Evolutionary conservation across 2,888 invertebrate species (phyloP).

Genomic region (Philereme vetulata): DNA sequence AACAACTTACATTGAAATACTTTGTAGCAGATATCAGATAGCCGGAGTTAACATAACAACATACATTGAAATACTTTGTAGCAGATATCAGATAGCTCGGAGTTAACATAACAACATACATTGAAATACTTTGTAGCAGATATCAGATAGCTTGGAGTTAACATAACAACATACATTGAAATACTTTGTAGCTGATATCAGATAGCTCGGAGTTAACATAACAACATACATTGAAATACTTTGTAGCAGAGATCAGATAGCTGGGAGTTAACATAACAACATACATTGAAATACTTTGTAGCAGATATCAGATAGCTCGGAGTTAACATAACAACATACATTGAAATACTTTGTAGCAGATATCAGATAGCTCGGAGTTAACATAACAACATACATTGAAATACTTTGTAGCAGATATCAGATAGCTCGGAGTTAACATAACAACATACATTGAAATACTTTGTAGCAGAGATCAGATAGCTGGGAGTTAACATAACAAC

Average conservation of each 20-base stretch:
- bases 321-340: slow-evolving; percentile 17
- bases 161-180: slow-evolving; percentile 17
- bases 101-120: slow-evolving; percentile 17
- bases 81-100: not conserved
- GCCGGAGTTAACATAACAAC: slow-evolving; percentile 12
- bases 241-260: not conserved
- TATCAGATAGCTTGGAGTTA: not conserved
- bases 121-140: slow-evolving; percentile 9
- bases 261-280: slow-evolving; percentile 9
- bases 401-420: not conserved
- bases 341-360: slow-evolving; percentile 9
- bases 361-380: not conserved
- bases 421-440: slow-evolving; percentile 8
- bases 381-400: slow-evolving; percentile 17
- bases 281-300: slow-evolving; percentile 13
- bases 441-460: slow-evolving; percentile 12
- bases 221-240: slow-evolving; percentile 12
- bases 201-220: slow-evolving; percentile 8
- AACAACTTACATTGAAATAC: slow-evolving; percentile 12
- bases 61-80: slow-evolving; percentile 13
- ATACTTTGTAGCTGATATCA: not conserved
- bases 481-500: slow-evolving; percentile 9
- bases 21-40: not conserved
- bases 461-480: not conserved
- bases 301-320: not conserved